phyloP scores from a whole-genome alignment of 2,888 invertebrate species.

The Atrina japonica region DNA sequence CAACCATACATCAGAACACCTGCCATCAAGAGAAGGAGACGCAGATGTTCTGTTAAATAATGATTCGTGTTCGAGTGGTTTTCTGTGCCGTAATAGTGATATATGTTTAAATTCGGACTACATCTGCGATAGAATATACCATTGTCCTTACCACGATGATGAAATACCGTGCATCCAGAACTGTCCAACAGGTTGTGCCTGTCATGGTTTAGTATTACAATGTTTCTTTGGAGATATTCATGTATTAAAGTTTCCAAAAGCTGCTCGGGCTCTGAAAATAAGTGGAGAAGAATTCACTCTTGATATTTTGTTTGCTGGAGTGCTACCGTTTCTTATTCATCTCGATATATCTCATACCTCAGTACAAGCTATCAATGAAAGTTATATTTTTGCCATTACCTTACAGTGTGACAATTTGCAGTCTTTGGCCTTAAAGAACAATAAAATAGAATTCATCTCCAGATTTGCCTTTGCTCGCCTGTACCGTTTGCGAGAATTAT shows the following conservation, averaged over 20 bases:
- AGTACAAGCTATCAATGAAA: not conserved
- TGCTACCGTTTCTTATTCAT: not conserved
- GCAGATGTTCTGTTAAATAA: too few species aligned
- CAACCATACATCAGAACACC: too few species aligned
- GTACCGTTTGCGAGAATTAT: not conserved
- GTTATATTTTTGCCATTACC: not conserved
- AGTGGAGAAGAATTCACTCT: too few species aligned
- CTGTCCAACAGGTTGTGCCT: not conserved
- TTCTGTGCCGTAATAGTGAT: too few species aligned
- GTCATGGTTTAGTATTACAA: not conserved
- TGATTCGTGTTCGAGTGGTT: too few species aligned
- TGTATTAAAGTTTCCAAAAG: not conserved
- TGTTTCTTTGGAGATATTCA: not conserved
- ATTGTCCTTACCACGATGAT: not conserved
- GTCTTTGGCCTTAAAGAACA: not conserved
- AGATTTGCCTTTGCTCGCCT: not conserved
- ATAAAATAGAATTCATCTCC: not conserved
- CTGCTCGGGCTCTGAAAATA: too few species aligned
- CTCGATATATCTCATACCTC: not conserved
- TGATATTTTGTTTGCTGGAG: too few species aligned
- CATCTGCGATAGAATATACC: not conserved
- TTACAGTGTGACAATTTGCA: constrained; percentile 1
- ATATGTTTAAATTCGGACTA: too few species aligned
- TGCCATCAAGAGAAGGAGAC: too few species aligned
- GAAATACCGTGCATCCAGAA: not conserved